A percentile compares a stretch with the other conserved stretches of the same genome.
Evolutionary conservation across 2,888 invertebrate genomes (phyloP).

Genomic region (Parnassius smintheus): DNA sequence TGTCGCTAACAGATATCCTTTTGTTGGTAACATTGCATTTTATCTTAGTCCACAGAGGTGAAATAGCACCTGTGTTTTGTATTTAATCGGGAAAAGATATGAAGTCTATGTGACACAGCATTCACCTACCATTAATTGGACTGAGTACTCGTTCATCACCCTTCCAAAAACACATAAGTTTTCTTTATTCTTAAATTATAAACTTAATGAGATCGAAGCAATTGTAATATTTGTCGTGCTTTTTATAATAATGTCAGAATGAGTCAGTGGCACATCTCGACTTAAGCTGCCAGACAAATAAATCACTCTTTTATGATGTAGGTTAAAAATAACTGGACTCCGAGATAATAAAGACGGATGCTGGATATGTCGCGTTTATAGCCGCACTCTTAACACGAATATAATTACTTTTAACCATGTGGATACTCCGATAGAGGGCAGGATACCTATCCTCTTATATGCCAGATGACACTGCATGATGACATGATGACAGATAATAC

Average conservation of each 20-base stretch:
- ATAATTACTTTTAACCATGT: slow-evolving; percentile 7
- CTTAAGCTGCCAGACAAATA: slow-evolving; percentile 24
- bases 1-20: too few relatives aligned
- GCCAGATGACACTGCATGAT: too few relatives aligned
- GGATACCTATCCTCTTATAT: background rate
- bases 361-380: slow-evolving; percentile 22
- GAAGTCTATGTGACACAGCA: too few relatives aligned
- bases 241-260: slow-evolving; percentile 13
- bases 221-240: background rate
- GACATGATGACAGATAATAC: too few relatives aligned
- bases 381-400: slow-evolving; percentile 9
- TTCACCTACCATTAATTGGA: too few relatives aligned
- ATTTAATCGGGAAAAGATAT: too few relatives aligned
- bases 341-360: slow-evolving; percentile 21
- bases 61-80: too few relatives aligned
- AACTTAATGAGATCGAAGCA: slow-evolving; percentile 1
- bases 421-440: too few relatives aligned
- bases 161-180: too few relatives aligned
- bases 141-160: too few relatives aligned
- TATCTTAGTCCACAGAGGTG: too few relatives aligned
- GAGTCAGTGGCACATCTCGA: slow-evolving; percentile 14
- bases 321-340: slow-evolving; percentile 26
- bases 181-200: background rate
- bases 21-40: too few relatives aligned
- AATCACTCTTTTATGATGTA: slow-evolving; percentile 27